Percentiles rank a stretch among this genome's conserved stretches.
These are phyloP conservation scores for Sander lucioperca DNA, from an alignment of 2,113 vertebrate genomes.

Conservation along the genomic window DNA sequence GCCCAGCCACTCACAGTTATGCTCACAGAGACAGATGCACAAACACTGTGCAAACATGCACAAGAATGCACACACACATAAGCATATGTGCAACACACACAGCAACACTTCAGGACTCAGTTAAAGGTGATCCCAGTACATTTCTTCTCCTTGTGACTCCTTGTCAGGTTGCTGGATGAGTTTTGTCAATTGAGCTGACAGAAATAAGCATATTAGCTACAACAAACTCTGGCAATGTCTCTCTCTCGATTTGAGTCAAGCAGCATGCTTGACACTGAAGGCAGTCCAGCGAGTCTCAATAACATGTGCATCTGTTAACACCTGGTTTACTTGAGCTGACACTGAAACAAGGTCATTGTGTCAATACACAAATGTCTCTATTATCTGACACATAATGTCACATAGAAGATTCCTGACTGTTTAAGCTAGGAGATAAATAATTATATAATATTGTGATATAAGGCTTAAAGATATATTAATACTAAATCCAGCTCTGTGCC, in stretches of 20 bases:
- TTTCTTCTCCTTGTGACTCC: slow-evolving; percentile 69
- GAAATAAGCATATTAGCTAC: slow-evolving; percentile 76
- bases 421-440: slow-evolving; percentile 6
- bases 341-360: slow-evolving; percentile 61
- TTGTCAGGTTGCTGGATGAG: slow-evolving; percentile 70
- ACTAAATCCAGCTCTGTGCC: too few species aligned
- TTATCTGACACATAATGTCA: slow-evolving; percentile 16
- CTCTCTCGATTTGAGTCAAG: slow-evolving; percentile 68
- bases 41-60: slow-evolving; percentile 59
- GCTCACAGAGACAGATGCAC: slow-evolving; percentile 70
- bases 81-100: slow-evolving; percentile 21
- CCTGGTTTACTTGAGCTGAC: slow-evolving; percentile 53
- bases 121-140: slow-evolving; percentile 62
- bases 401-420: slow-evolving; percentile 1
- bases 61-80: slow-evolving; percentile 42
- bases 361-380: slow-evolving; percentile 40
- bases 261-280: slow-evolving; percentile 50
- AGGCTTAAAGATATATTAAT: background rate
- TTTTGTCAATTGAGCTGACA: slow-evolving; percentile 77
- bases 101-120: slow-evolving; percentile 48
- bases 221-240: slow-evolving; percentile 74
- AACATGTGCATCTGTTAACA: slow-evolving; percentile 57
- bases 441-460: background rate
- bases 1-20: slow-evolving; percentile 73
- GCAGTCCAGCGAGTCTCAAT: slow-evolving; percentile 54